Evolutionary conservation across 2,113 vertebrate species (phyloP), one percentile per base, ranked within the genome.

Genomic region (Calidris pugnax): DNA sequence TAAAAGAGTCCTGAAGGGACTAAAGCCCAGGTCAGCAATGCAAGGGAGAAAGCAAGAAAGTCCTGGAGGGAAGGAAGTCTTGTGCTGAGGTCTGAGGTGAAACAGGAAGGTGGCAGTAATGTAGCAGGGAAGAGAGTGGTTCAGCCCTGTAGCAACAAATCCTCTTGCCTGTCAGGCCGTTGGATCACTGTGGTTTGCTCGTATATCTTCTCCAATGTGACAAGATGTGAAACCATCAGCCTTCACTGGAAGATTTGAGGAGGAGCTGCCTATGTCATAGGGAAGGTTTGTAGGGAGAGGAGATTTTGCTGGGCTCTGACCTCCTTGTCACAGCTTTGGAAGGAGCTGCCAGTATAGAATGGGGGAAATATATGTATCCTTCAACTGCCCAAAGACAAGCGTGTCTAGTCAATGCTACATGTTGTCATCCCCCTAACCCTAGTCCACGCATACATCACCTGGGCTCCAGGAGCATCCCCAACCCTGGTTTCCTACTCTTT

Each of bases 151-250:
- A 43, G 77, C 73, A 85, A 55, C 24, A 56, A 45, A 35, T 73
- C 39, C 59, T 7, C 12, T 12, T 35, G 27, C 24, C 45, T 72
- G 7, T 26, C 39, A 21, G 33, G 48, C 12, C 2, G 0, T 0
- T 35, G 37, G 24, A 5, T 48, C 39, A 4, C 48, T 20, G 59
- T 26, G 72, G 10, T 27, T 48, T 80, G 39, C 79, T 45, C 21
- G 0, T 4, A 4, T 4, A 21, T 20, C 56, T 47, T 11, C 51
- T 87, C 53, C 57, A 63, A 1, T 1, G 0, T 8, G 24, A 22
- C 14, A 3, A 14, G 27, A 33, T 21, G 50, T 48, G 60, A n/a
- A 79, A 19, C 50, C 9, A 6, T 9, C 68, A 32, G 10, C 51
- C 55, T n/a, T 41, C 55, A 37, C 67, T 43, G 35, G 30, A 7